These are phyloP conservation scores for Aphidius ervi DNA, from an alignment of 1,140 invertebrate species.

Conservation along the genomic window DNA sequence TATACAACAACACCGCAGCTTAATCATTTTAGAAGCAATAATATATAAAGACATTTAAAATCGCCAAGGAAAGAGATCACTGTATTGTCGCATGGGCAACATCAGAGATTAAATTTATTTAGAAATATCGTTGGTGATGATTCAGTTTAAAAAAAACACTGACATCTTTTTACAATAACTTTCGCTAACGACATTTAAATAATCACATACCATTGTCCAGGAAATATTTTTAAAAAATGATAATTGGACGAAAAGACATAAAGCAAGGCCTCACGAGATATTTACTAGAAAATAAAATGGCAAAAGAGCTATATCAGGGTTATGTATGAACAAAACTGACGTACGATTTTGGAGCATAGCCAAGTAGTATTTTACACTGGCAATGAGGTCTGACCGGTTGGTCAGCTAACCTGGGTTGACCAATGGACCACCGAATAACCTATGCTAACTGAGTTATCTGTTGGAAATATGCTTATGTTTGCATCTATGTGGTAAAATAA, in stretches of 20 bases:
- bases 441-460: constrained; percentile 36
- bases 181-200: too few species aligned
- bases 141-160: neutral
- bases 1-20: neutral
- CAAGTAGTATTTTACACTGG: constrained; percentile 42
- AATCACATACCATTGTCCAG: constrained; percentile 2
- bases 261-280: constrained; percentile 11
- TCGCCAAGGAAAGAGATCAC: too few species aligned
- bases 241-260: neutral
- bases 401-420: constrained; percentile 42
- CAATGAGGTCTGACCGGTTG: constrained; percentile 24
- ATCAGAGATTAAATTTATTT: neutral
- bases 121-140: constrained; percentile 6
- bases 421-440: constrained; percentile 44
- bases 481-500: neutral
- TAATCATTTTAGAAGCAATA: constrained; percentile 8
- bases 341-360: constrained; percentile 41
- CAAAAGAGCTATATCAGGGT: constrained; percentile 32
- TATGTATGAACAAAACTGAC: constrained; percentile 43
- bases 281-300: constrained; percentile 14
- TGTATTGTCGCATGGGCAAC: too few species aligned
- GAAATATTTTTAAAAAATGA: constrained; percentile 12
- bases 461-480: constrained; percentile 42
- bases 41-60: too few species aligned
- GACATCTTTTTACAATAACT: too few species aligned